Evolutionary conservation across 2,888 invertebrate species (phyloP).

Genomic region (Apodemia hepburni): DNA sequence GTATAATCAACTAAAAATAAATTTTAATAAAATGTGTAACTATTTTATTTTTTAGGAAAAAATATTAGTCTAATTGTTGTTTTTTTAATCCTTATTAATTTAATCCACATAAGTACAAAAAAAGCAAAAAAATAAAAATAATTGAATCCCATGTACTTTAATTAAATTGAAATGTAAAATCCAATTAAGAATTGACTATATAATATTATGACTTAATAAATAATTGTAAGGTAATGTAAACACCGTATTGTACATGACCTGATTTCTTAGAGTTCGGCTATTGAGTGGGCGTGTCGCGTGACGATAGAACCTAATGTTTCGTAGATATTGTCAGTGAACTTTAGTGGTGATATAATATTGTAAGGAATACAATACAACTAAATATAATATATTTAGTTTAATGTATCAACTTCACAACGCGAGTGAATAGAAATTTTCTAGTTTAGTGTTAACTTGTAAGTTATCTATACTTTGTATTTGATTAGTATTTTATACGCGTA

Average conservation of each 20-base stretch:
- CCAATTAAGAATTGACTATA: no score
- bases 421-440: not conserved
- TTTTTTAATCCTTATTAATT: no score
- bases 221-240: slow-evolving; percentile 18
- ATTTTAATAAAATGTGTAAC: no score
- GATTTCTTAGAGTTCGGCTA: slow-evolving; percentile 50
- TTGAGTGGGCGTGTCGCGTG: slow-evolving; percentile 51
- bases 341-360: not conserved
- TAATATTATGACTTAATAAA: not conserved
- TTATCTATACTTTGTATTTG: not conserved
- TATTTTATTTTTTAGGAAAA: no score
- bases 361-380: not conserved
- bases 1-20: no score
- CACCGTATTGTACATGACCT: slow-evolving; percentile 40
- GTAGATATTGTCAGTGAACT: slow-evolving; percentile 10
- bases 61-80: no score
- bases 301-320: slow-evolving; percentile 21
- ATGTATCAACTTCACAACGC: not conserved
- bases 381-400: not conserved
- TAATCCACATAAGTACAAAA: no score
- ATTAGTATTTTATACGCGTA: not conserved
- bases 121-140: no score
- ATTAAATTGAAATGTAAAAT: no score
- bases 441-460: not conserved
- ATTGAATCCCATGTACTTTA: no score